A percentile compares a stretch with the other conserved stretches of the same genome.
Evolutionary conservation across 2,888 invertebrate genomes (phyloP).

Genomic region (Scaptomyza polygonia): DNA sequence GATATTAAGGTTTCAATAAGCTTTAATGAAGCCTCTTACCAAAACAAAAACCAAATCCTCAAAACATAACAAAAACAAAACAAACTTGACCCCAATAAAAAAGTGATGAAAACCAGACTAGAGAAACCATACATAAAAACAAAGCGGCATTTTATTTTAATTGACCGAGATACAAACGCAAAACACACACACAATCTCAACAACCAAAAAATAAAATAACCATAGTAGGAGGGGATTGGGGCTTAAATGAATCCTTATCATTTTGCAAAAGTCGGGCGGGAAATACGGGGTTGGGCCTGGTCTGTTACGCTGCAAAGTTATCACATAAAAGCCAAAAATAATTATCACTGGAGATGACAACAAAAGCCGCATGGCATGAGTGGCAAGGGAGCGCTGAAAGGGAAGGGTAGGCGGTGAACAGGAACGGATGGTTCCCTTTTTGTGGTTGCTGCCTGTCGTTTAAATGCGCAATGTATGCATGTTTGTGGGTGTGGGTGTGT

Average conservation of each 20-base stretch:
- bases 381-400: slow-evolving; percentile 9
- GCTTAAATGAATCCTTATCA: slow-evolving; percentile 70
- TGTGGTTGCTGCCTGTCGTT: slow-evolving; percentile 58
- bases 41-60: slow-evolving; percentile 14
- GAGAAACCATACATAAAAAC: slow-evolving; percentile 29
- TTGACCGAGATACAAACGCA: slow-evolving; percentile 59
- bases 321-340: slow-evolving; percentile 79
- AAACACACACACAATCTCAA: slow-evolving; percentile 19
- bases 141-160: slow-evolving; percentile 67
- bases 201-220: slow-evolving; percentile 27
- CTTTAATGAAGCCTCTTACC: slow-evolving; percentile 46
- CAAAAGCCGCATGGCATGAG: slow-evolving; percentile 54
- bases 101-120: slow-evolving; percentile 38
- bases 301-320: slow-evolving; percentile 63
- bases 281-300: slow-evolving; percentile 37
- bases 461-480: slow-evolving; percentile 54
- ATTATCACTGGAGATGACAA: slow-evolving; percentile 76
- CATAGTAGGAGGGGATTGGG: background rate
- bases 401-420: background rate
- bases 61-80: slow-evolving; percentile 3
- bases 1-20: slow-evolving; percentile 63
- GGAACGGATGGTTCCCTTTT: slow-evolving; percentile 16
- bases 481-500: slow-evolving; percentile 9
- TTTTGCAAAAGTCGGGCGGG: slow-evolving; percentile 52
- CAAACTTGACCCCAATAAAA: slow-evolving; percentile 69